phyloP scores from a whole-genome alignment of 2,888 invertebrate species.

The Pyrgus malvae region DNA sequence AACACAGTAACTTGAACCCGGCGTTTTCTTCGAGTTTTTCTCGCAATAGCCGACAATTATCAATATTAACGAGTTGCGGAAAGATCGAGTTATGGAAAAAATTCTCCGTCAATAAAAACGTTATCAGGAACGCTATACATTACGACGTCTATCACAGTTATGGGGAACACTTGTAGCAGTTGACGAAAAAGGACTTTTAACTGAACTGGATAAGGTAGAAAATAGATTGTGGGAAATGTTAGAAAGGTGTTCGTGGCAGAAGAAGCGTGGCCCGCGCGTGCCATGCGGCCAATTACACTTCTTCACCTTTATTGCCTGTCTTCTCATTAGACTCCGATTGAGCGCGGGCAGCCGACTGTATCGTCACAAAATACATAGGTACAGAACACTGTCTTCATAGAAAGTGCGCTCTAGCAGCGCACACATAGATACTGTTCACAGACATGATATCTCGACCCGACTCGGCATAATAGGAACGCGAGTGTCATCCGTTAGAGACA shows the following conservation, averaged over 20 bases:
- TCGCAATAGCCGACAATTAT: slow-evolving; percentile 25
- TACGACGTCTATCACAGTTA: slow-evolving; percentile 24
- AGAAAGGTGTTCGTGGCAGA: slow-evolving; percentile 37
- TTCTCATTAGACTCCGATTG: slow-evolving; percentile 68
- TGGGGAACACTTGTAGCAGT: slow-evolving; percentile 6
- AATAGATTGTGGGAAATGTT: slow-evolving; percentile 17
- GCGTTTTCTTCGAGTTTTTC: slow-evolving; percentile 12
- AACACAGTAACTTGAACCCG: slow-evolving; percentile 8
- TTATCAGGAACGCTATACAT: slow-evolving; percentile 24
- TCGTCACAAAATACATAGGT: too few species aligned
- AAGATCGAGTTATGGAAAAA: slow-evolving; percentile 22
- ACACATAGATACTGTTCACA: too few species aligned
- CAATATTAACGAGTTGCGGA: slow-evolving; percentile 27
- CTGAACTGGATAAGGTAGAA: background rate
- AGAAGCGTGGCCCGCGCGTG: slow-evolving; percentile 73
- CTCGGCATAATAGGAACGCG: too few species aligned
- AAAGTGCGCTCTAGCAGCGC: too few species aligned
- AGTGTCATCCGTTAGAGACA: too few species aligned
- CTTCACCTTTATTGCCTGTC: slow-evolving; percentile 71
- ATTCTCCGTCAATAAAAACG: slow-evolving; percentile 15
- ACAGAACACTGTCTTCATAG: too few species aligned
- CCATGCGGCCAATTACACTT: slow-evolving; percentile 69
- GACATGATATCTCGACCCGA: too few species aligned
- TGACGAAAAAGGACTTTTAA: background rate
- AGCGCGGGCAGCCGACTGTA: slow-evolving; percentile 66